These are phyloP conservation scores for Nothocercus julius DNA, from an alignment of 2,113 vertebrate species.

Conservation along the genomic window DNA sequence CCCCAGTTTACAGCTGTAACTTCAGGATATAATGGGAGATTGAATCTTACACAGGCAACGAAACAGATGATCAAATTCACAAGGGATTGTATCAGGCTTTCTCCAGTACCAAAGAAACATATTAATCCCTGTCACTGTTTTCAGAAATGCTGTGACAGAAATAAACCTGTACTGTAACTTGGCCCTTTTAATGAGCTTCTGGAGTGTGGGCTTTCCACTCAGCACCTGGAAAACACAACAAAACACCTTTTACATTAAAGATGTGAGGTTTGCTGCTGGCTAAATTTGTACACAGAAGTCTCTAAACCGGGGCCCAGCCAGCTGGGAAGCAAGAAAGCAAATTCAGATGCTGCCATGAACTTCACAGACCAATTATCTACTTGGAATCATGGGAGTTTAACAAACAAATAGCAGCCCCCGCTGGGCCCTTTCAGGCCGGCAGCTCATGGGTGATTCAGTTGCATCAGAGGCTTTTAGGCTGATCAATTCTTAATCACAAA, in stretches of 20 bases:
- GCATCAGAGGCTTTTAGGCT: constrained; percentile 89
- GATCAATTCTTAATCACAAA: constrained; percentile 94
- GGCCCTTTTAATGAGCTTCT: constrained; percentile 88
- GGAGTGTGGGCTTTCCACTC: constrained; percentile 82
- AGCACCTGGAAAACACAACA: constrained; percentile 89
- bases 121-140: constrained; percentile 95
- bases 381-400: constrained; percentile 96
- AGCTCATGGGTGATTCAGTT: constrained; percentile 87
- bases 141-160: constrained; percentile 85
- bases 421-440: constrained; percentile 87
- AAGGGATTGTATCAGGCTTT: constrained; percentile 84
- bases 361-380: constrained; percentile 96
- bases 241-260: constrained; percentile 89
- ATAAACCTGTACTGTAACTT: constrained; percentile 89
- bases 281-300: constrained; percentile 89
- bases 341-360: constrained; percentile 91
- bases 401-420: constrained; percentile 93
- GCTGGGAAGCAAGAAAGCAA: constrained; percentile 89
- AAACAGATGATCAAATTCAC: constrained; percentile 94
- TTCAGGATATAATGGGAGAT: constrained; percentile 87
- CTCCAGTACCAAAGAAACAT: constrained; percentile 86
- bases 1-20: constrained; percentile 87
- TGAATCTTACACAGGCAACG: constrained; percentile 82
- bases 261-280: constrained; percentile 88
- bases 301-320: constrained; percentile 87